Percentiles rank a stretch among this genome's conserved stretches.
These are phyloP conservation scores for Paramormyrops kingsleyae DNA, from an alignment of 2,113 vertebrate genomes.

Conservation along the genomic window DNA sequence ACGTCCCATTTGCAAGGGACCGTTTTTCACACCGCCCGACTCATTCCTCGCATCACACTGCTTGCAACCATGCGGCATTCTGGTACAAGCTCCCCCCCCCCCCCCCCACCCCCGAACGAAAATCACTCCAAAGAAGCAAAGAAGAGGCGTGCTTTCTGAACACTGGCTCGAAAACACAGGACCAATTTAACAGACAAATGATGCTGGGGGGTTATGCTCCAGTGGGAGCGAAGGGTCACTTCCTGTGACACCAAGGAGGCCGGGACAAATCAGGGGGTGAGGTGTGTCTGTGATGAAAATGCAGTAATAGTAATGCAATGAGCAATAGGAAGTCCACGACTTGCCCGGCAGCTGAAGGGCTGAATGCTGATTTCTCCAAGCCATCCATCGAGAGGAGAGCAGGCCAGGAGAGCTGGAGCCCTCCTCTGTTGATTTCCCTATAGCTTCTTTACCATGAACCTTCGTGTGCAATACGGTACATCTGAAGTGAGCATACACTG, in stretches of 20 bases:
- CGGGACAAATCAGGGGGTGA: neutral
- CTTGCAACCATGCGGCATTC: constrained; percentile 40
- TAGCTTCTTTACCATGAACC: neutral
- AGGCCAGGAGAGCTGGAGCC: constrained; percentile 11
- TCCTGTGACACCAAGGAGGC: neutral
- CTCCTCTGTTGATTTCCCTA: neutral
- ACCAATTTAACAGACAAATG: constrained; percentile 45
- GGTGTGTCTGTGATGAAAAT: neutral
- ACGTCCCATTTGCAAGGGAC: constrained; percentile 42
- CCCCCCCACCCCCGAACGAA: neutral
- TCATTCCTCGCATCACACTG: constrained; percentile 52
- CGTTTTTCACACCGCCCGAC: constrained; percentile 53
- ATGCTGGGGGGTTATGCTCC: constrained; percentile 10
- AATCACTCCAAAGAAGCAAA: constrained; percentile 23
- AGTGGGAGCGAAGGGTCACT: neutral
- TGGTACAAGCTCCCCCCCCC: neutral
- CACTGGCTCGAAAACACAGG: constrained; percentile 21
- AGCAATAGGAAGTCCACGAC: neutral
- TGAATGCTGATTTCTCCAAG: neutral
- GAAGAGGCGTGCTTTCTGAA: neutral
- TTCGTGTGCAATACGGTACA: constrained; percentile 26
- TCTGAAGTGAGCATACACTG: constrained; percentile 42
- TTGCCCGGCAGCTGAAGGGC: neutral
- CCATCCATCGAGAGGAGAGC: neutral
- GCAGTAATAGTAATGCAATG: neutral